A percentile compares a stretch with the other conserved stretches of the same genome.
Evolutionary conservation across 1,140 invertebrate genomes (phyloP).

Genomic region (Penaeus vannamei): DNA sequence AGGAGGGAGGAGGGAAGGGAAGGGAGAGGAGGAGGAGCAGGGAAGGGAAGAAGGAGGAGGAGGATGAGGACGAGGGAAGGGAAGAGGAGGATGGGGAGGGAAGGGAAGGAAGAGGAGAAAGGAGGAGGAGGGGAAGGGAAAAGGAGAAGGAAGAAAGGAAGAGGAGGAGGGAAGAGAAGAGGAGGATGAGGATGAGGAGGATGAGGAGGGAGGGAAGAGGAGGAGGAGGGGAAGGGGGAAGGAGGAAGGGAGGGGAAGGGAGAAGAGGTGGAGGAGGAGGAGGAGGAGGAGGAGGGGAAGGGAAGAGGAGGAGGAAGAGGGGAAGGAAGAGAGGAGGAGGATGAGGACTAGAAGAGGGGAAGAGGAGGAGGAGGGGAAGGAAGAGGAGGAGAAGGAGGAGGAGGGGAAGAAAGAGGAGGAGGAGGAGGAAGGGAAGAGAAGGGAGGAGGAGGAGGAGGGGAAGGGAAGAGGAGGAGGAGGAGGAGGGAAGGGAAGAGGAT

Average conservation of each 20-base stretch:
- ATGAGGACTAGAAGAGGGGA: too few species aligned
- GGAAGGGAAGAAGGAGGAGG: not conserved
- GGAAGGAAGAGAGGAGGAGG: too few species aligned
- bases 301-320: not conserved
- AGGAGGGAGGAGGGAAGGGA: not conserved
- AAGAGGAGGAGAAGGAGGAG: too few species aligned
- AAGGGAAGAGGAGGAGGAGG: too few species aligned
- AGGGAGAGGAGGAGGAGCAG: not conserved
- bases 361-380: not conserved
- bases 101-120: not conserved
- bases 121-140: not conserved
- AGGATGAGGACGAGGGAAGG: too few species aligned
- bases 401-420: too few species aligned
- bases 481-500: too few species aligned
- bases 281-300: not conserved
- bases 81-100: not conserved
- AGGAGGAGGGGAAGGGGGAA: not conserved
- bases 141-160: not conserved
- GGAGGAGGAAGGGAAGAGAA: too few species aligned
- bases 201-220: not conserved
- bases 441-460: too few species aligned
- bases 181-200: not conserved
- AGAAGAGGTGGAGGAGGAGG: not conserved
- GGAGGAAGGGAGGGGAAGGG: not conserved
- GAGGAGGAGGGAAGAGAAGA: not conserved